Evolutionary conservation across 1,140 invertebrate species (phyloP).

Genomic region (Phymorhynchus buccinoides): DNA sequence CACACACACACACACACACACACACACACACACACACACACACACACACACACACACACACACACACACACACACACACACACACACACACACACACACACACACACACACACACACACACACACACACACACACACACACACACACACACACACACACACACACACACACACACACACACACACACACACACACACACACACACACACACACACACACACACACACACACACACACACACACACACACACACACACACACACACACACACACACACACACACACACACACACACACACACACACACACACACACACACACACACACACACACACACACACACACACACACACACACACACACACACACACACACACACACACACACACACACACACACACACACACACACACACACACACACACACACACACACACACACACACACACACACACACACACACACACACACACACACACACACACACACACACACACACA

Average conservation of each 20-base stretch:
- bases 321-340: background rate
- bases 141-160: background rate
- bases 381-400: background rate
- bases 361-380: slow-evolving; percentile 1
- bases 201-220: background rate
- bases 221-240: too few relatives aligned
- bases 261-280: background rate
- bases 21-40: slow-evolving; percentile 4
- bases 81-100: background rate
- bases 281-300: background rate
- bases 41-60: slow-evolving; percentile 4
- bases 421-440: slow-evolving; percentile 21
- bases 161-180: slow-evolving; percentile 7
- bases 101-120: slow-evolving; percentile 5
- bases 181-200: background rate
- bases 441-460: background rate
- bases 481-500: background rate
- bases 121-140: slow-evolving; percentile 9
- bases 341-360: background rate
- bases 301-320: background rate
- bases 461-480: slow-evolving; percentile 9
- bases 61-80: slow-evolving; percentile 23
- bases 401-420: slow-evolving; percentile 21
- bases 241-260: background rate
- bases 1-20: background rate